Base-by-base conservation (phyloP, 2,113 vertebrate species). In the Phrynosoma platyrhinos region DNA sequence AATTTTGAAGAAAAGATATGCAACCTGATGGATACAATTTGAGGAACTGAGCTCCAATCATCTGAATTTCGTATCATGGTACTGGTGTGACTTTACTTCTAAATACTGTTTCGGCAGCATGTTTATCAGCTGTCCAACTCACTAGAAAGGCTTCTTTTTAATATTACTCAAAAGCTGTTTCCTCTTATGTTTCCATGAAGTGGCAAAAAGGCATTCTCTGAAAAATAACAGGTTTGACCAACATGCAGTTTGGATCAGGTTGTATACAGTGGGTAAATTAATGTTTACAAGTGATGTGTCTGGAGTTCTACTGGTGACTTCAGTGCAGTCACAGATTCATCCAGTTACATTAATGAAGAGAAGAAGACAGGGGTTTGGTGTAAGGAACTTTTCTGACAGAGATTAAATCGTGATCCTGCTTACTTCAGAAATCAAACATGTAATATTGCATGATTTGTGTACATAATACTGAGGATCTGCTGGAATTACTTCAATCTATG, bases 221-320 rank as follows among this genome's bases (percentile, higher is more conserved):
- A 85, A 93, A 94, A 93, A 47, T 90, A 90, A 79, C 74, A 76
- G 83, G 86, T 92, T 91, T 93, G 74, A 92, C 27, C 88, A 82
- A 83, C 93, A 93, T 96, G 94, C 92, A 93, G 77, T 93, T 92
- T 94, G 93, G 94, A 92, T 94, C 93, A 95, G 91, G 93, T 94
- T 91, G 85, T 94, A 94, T 92, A 93, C n/a, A 55, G 42, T 83
- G 58, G 55, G 21, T 52, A 88, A 78, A 83, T 78, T 53, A 83
- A 83, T 78, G 66, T 47, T 82, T 87, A 64, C 71, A 86, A 82
- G 53, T 40, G 58, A 64, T 77, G 64, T 55, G 32, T 78, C 69
- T 55, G 64, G 80, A 77, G 20, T 71, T 76, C 68, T 20, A 7
- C 53, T 82, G 55, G 36, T 87, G 79, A 87, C 30, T 81, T 87